These are phyloP conservation scores for Actinopyga echinites DNA, from an alignment of 53 echinoderm and acorn worm genomes.

Conservation along the genomic window DNA sequence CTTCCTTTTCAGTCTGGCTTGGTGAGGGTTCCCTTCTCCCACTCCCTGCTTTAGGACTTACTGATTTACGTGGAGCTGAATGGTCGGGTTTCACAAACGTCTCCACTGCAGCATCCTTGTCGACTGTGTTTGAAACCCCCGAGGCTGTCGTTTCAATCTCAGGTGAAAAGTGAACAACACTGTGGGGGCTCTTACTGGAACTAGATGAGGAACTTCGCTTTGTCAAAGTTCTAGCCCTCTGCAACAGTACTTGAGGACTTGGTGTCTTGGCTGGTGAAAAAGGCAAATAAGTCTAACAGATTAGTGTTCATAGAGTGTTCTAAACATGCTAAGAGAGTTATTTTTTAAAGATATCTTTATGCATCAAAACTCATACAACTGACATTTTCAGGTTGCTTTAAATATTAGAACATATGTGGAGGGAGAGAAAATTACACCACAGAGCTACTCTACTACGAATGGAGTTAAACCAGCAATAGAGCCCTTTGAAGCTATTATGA, in stretches of 20 bases:
- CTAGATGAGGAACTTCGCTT: conserved; percentile 68
- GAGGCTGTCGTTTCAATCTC: neutral
- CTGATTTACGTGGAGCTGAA: neutral
- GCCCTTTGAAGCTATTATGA: too few relatives aligned
- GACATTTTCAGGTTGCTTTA: too few relatives aligned
- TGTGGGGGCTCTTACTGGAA: conserved; percentile 72
- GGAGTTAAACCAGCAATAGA: too few relatives aligned
- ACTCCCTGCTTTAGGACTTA: conserved; percentile 5
- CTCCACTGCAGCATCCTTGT: neutral
- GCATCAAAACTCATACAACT: too few relatives aligned
- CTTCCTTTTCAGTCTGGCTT: too few relatives aligned
- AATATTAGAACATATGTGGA: too few relatives aligned
- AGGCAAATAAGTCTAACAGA: neutral
- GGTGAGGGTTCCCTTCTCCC: too few relatives aligned
- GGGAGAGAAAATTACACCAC: too few relatives aligned
- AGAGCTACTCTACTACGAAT: too few relatives aligned
- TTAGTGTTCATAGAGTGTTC: too few relatives aligned
- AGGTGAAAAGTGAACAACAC: conserved; percentile 21
- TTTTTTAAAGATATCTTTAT: too few relatives aligned
- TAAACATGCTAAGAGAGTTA: too few relatives aligned
- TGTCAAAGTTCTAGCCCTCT: conserved; percentile 51
- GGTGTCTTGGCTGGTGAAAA: conserved; percentile 2
- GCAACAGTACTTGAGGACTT: neutral
- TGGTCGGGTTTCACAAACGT: neutral
- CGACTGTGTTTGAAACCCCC: neutral